phyloP scores from a whole-genome alignment of 2,888 invertebrate species.

The Ichneumoninae sp. region DNA sequence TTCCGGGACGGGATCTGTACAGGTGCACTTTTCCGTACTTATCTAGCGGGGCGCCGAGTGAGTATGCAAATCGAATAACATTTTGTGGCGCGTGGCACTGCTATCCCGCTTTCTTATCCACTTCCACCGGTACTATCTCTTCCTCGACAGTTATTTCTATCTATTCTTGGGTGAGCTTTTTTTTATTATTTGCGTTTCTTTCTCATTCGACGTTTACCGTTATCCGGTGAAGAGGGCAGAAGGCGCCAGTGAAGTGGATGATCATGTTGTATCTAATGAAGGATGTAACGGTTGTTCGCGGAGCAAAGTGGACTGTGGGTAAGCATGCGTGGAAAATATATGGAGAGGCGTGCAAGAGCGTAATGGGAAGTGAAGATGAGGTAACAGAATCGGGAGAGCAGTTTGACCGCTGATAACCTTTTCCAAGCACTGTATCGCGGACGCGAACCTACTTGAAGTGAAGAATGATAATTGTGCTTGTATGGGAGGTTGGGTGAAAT shows the following conservation, averaged over 20 bases:
- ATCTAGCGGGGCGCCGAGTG: constrained; percentile 4
- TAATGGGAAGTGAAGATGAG: background rate
- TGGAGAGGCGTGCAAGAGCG: background rate
- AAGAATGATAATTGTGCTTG: background rate
- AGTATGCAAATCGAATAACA: constrained; percentile 24
- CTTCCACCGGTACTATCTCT: background rate
- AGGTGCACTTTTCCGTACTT: constrained; percentile 17
- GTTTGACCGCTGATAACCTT: background rate
- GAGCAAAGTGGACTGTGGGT: background rate
- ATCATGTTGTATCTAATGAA: constrained; percentile 4
- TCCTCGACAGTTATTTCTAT: background rate
- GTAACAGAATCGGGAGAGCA: background rate
- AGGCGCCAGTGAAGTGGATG: background rate
- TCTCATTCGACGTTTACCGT: constrained; percentile 6
- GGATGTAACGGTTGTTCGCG: constrained; percentile 19
- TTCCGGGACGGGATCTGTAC: background rate
- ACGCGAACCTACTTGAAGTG: background rate
- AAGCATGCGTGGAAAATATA: constrained; percentile 13
- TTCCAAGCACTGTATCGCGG: background rate
- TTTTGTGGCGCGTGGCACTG: constrained; percentile 5
- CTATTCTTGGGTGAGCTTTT: background rate
- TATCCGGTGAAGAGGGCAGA: background rate
- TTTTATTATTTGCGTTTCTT: background rate
- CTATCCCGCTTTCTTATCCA: constrained; percentile 15
- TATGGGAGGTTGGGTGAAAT: background rate